Conservation (phyloP, 2,113 vertebrate genomes). For the Erythrocercus mccallii region DNA sequence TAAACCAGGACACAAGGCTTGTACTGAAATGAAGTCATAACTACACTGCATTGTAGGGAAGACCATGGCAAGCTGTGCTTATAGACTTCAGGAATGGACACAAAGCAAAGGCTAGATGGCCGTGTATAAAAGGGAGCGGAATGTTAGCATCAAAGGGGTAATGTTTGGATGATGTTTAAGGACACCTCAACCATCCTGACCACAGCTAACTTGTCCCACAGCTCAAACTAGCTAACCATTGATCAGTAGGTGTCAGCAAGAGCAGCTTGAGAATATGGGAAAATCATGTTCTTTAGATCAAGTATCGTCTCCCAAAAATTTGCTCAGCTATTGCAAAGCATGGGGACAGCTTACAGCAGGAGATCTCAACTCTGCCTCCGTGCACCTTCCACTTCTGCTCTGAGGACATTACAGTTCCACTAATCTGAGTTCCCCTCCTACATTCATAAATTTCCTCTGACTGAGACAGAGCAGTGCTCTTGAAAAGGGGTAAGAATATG, state of each 20-base stretch:
- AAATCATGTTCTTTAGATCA: not conserved
- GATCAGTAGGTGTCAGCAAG: not conserved
- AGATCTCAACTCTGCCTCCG: not conserved
- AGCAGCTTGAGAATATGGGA: not conserved
- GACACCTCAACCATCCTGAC: not conserved
- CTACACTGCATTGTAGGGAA: not conserved
- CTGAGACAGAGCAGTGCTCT: not conserved
- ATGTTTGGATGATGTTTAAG: not conserved
- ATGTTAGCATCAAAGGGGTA: not conserved
- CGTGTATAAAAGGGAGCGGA: not conserved
- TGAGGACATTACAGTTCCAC: not conserved
- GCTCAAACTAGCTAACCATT: not conserved
- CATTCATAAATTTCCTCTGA: not conserved
- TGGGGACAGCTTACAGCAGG: not conserved
- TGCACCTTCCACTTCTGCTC: not conserved
- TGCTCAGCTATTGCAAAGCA: not conserved
- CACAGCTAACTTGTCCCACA: not conserved
- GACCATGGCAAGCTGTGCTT: not conserved
- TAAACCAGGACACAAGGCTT: not conserved
- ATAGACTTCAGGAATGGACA: not conserved
- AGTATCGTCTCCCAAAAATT: not conserved
- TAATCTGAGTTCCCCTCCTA: not conserved
- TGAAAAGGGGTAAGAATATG: not conserved
- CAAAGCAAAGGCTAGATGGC: not conserved
- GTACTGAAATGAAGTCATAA: not conserved